Base-by-base conservation (phyloP, 2,797 vertebrate species). In the Anguilla megastoma region DNA sequence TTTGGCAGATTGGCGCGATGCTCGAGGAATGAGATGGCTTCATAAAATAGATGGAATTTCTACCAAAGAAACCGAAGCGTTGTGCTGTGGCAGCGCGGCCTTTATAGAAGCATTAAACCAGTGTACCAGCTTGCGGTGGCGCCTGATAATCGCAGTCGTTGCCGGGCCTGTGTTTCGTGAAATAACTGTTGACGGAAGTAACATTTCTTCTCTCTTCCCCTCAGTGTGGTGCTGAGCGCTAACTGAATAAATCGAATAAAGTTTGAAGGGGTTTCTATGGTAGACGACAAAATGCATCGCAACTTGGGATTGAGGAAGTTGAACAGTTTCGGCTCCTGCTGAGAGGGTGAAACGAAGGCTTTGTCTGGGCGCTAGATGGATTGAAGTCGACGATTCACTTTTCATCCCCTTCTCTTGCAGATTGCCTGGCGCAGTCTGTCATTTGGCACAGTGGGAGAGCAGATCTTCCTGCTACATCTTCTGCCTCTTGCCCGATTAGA, bases 31-130 rank as follows among this genome's bases (percentile, higher is more conserved):
- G 89, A 90, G 88, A 90, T 89, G 92, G 91, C 87, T 94, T 93
- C 88, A 90, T 92, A 90, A 93, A 94, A 92, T 93, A 94, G 93
- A 95, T 94, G 93, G 93, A 92, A 91, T 92, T 91, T 86, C 89
- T 90, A 91, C 90, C 92, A 90, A 93, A 93, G 90, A 90, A 93
- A 92, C 90, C 83, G 84, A 84, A 30, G 89, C 85, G 85, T 92
- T 88, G 91, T 91, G 88, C 88, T 89, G 90, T 91, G 90, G 87
- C 50, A 36, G 30, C 84, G 56, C 66, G 88, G 82, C 83, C 50
- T 87, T 41, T 58, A 54, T 87, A 79, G 84, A 90, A 76, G 71
- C 52, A 85, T 52, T 14, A n/a, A 82, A 85, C 86, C 24, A 30
- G n/a, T 60, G 71, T 76, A 45, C 58, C 56, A 66, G 84, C 86